phyloP scores from a whole-genome alignment of 2,113 vertebrate genomes.

The Cricetomys ansorgei region DNA sequence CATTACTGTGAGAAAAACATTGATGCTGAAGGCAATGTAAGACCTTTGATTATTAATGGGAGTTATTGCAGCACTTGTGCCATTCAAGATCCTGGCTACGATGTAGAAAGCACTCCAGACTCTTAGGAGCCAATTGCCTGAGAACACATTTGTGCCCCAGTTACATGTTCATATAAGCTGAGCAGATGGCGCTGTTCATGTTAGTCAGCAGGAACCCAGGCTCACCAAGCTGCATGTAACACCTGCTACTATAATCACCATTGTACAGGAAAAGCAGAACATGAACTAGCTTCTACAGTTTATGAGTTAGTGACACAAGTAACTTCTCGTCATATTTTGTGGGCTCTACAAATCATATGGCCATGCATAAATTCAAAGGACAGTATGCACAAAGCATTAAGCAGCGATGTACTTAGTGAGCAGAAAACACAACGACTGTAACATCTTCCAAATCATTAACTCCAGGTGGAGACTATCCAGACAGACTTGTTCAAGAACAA shows the following conservation, averaged over 20 bases:
- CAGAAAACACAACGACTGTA: background rate
- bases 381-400: background rate
- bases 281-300: background rate
- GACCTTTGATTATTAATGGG: background rate
- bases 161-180: background rate
- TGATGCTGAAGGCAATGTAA: background rate
- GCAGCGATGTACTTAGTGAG: background rate
- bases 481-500: background rate
- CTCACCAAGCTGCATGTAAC: background rate
- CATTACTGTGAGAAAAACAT: background rate
- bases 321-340: slow-evolving; percentile 35
- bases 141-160: background rate
- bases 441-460: background rate
- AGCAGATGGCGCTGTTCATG: background rate
- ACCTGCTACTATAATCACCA: background rate
- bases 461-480: background rate
- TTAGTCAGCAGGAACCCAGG: background rate
- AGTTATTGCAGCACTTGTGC: background rate
- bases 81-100: background rate
- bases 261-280: background rate
- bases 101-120: background rate
- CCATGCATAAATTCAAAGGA: background rate
- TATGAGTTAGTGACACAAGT: background rate
- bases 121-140: background rate
- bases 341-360: background rate